phyloP scores from a whole-genome alignment of 2,113 vertebrate species.

The Suncus etruscus region DNA sequence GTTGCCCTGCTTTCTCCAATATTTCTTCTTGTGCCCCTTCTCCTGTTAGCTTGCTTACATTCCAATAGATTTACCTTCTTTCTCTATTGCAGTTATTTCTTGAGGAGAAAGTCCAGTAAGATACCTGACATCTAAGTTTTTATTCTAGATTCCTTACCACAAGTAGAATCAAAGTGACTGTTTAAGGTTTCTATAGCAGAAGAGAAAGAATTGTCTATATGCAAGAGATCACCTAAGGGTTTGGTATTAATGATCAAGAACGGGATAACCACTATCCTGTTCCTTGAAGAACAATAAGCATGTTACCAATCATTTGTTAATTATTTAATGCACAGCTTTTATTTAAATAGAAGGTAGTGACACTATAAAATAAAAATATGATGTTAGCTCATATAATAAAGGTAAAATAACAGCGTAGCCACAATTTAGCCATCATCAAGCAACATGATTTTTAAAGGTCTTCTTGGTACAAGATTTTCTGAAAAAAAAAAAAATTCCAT shows the following conservation, averaged over 20 bases:
- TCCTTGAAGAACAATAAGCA: slow-evolving; percentile 13
- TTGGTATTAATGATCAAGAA: not conserved
- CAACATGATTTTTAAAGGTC: slow-evolving; percentile 41
- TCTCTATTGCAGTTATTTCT: not conserved
- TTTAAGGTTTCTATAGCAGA: not conserved
- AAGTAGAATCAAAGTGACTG: not conserved
- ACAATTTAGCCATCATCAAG: not conserved
- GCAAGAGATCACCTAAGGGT: not conserved
- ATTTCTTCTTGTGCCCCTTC: not conserved
- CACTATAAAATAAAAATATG: slow-evolving; percentile 45
- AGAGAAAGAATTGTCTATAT: not conserved
- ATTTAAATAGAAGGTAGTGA: slow-evolving; percentile 42
- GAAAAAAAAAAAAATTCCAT: no score
- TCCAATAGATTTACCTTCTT: not conserved
- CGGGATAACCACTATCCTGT: not conserved
- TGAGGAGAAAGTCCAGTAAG: slow-evolving; percentile 3
- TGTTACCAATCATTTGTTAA: slow-evolving; percentile 35
- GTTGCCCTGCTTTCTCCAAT: not conserved
- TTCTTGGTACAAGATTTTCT: not conserved
- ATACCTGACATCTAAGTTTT: slow-evolving; percentile 38
- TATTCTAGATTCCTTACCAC: not conserved
- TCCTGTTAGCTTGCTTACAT: not conserved
- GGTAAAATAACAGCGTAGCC: not conserved
- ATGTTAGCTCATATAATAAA: slow-evolving; percentile 1
- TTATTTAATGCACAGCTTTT: slow-evolving; percentile 29